Base-by-base conservation (phyloP, 2,113 vertebrate genomes). In the Regulus satrapa region DNA sequence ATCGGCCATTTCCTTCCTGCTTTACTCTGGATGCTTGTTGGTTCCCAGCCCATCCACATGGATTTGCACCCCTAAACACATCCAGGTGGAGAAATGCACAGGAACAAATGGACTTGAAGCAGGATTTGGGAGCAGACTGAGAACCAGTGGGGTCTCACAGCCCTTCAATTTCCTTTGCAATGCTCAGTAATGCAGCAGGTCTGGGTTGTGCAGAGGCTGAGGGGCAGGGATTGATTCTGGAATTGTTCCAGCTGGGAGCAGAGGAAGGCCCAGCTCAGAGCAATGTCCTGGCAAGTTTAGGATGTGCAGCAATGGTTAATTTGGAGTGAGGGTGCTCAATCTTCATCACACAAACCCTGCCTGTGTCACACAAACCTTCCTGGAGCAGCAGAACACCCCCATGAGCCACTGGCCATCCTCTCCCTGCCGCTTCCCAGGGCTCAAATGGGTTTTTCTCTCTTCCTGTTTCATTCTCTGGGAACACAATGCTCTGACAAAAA, bases 401-500 rank as follows among this genome's bases (percentile, higher is more conserved):
- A 14, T 10, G 49, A 55, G 15, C 36, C 2, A 0, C 18, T 21
- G 38, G 40, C 36, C 7, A 1, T 38, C 48, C 45, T 51, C 26
- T 51, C 32, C n/a, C 67, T 11, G 13, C 46, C 36, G 23, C 26
- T 23, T 46, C 10, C 36, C 12, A 7, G 32, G 32, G 10, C 59
- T 68, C 11, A 2, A 21, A 8, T 23, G 28, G n/a, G 15, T 46
- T 73, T 7, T 51, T 9, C 38, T 79, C 32, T 25, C 32, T 78
- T 32, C 12, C 7, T 16, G 13, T 4, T 3, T 38, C n/a, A 3
- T 46, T 10, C 18, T 12, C 45, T 21, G 16, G 31, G 29, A 56
- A 32, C 28, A 16, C 6, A 9, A 7, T 0, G 1, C 24, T 25
- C 18, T 62, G 24, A 5, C 1, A 5, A 8, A 34, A 21, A 45